A percentile compares a stretch with the other conserved stretches of the same genome.
These are phyloP conservation scores for Neotoma lepida DNA, from an alignment of 2,113 vertebrate species.

Conservation along the genomic window DNA sequence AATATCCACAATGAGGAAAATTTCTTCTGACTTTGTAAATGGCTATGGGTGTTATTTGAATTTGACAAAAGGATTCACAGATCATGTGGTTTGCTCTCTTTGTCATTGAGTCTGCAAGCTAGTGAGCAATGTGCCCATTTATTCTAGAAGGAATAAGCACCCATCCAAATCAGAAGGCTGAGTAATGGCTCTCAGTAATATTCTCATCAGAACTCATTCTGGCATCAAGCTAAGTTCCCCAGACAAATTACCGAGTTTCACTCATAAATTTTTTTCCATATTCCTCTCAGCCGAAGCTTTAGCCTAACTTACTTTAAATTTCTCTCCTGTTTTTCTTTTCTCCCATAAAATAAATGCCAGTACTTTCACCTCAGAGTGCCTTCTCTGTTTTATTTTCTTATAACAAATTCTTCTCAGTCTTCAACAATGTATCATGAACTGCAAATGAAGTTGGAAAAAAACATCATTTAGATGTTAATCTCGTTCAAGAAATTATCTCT, in stretches of 20 bases:
- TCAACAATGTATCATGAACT: slow-evolving; percentile 13
- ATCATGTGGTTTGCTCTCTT: slow-evolving; percentile 52
- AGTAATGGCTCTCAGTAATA: slow-evolving; percentile 53
- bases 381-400: slow-evolving; percentile 75
- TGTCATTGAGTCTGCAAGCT: slow-evolving; percentile 57
- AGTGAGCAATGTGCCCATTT: slow-evolving; percentile 66
- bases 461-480: slow-evolving; percentile 12
- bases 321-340: slow-evolving; percentile 61
- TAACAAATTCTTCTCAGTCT: slow-evolving; percentile 66
- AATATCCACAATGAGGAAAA: slow-evolving; percentile 50
- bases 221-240: slow-evolving; percentile 71
- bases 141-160: slow-evolving; percentile 65
- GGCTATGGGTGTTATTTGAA: slow-evolving; percentile 33
- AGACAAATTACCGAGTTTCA: slow-evolving; percentile 76
- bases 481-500: background rate
- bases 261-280: slow-evolving; percentile 71
- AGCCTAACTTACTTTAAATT: slow-evolving; percentile 70
- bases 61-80: slow-evolving; percentile 65
- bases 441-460: slow-evolving; percentile 38
- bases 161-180: slow-evolving; percentile 60
- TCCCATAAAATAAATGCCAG: slow-evolving; percentile 70
- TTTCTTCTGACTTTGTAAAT: slow-evolving; percentile 61
- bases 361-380: slow-evolving; percentile 66
- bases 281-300: slow-evolving; percentile 63
- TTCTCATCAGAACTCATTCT: slow-evolving; percentile 76